A percentile compares a stretch with the other conserved stretches of the same genome.
Conservation (phyloP, 2,888 invertebrate genomes). For the Temnothorax rugatulus region DNA sequence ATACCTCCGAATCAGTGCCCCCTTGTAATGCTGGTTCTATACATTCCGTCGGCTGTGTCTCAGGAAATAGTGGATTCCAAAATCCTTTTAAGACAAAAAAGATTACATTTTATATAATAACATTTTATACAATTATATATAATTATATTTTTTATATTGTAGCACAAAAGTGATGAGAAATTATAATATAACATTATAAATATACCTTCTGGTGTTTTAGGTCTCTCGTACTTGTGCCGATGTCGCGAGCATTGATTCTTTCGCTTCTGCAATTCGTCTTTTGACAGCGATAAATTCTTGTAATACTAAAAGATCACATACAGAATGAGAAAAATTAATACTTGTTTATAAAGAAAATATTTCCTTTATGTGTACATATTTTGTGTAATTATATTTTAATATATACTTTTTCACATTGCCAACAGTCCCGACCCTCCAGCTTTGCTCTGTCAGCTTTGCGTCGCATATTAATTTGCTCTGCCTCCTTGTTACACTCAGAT, state of each 20-base stretch:
- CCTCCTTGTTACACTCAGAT: background rate
- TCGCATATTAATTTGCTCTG: background rate
- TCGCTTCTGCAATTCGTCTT: conserved; percentile 83
- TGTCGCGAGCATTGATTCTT: conserved; percentile 87
- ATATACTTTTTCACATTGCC: conserved; percentile 16
- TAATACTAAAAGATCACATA: conserved; percentile 59
- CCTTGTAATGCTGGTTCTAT: conserved; percentile 1
- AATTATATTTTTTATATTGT: background rate
- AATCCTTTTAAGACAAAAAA: conserved; percentile 78
- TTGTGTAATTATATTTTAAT: conserved; percentile 3
- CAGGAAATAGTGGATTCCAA: conserved; percentile 84
- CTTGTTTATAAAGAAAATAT: background rate
- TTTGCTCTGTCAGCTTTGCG: background rate
- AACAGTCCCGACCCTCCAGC: background rate
- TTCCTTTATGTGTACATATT: conserved; percentile 4
- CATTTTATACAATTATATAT: background rate
- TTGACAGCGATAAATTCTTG: conserved; percentile 75
- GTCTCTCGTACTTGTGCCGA: conserved; percentile 83
- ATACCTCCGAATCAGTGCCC: background rate
- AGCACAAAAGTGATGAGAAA: background rate
- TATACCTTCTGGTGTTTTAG: conserved; percentile 84
- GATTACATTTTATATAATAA: background rate
- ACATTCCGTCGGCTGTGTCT: background rate
- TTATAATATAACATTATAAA: background rate
- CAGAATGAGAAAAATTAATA: conserved; percentile 7